Evolutionary conservation across 2,888 invertebrate genomes (phyloP).

Genomic region (Dilophus febrilis): DNA sequence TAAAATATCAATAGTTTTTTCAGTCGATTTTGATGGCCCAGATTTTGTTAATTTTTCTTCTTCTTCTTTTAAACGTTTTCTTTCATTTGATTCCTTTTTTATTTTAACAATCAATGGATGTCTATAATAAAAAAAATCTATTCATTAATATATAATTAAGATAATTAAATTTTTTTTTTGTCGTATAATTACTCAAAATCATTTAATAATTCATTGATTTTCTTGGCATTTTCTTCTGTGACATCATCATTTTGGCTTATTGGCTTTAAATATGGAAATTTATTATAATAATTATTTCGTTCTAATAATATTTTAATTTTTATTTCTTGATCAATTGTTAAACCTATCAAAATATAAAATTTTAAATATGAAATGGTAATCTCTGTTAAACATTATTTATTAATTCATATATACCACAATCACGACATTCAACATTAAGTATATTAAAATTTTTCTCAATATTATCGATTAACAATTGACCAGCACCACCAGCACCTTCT

Average conservation of each 20-base stretch:
- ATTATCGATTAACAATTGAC: conserved; percentile 4
- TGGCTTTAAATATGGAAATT: conserved; percentile 6
- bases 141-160: too few relatives aligned
- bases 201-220: conserved; percentile 3
- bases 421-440: conserved; percentile 4
- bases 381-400: neutral
- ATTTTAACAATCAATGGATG: conserved; percentile 5
- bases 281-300: conserved; percentile 5
- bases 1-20: too few relatives aligned
- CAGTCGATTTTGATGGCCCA: too few relatives aligned
- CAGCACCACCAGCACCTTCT: too few relatives aligned
- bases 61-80: too few relatives aligned
- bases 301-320: conserved; percentile 4
- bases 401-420: conserved; percentile 1
- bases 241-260: conserved; percentile 3
- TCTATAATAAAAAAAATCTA: conserved; percentile 2
- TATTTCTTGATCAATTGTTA: conserved; percentile 5
- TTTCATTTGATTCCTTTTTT: neutral
- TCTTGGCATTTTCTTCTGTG: conserved; percentile 1
- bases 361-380: neutral
- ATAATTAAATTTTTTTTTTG: too few relatives aligned
- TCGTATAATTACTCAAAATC: neutral
- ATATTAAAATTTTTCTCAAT: conserved; percentile 2
- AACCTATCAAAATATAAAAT: too few relatives aligned
- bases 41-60: too few relatives aligned